A percentile compares a stretch with the other conserved stretches of the same genome.
These are phyloP conservation scores for Desmophyllum pertusum DNA, from an alignment of 92 coral and sea anemone genomes.

Conservation along the genomic window DNA sequence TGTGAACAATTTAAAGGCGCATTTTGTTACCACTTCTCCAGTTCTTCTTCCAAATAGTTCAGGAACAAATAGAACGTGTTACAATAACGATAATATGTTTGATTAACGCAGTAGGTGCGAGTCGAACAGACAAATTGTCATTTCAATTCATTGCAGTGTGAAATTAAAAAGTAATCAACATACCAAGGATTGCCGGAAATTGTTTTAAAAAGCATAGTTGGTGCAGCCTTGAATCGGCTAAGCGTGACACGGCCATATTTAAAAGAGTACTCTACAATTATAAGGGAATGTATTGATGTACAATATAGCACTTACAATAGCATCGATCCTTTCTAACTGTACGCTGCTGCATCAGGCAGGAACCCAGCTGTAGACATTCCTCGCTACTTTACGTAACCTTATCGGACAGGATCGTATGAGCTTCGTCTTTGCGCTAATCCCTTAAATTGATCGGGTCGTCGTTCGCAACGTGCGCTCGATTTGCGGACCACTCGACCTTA, in stretches of 20 bases:
- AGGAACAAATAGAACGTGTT: background rate
- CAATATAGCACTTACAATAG: background rate
- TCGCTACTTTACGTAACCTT: background rate
- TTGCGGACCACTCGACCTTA: slow-evolving; percentile 12
- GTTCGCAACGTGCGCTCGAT: background rate
- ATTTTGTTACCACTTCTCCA: background rate
- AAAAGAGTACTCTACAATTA: background rate
- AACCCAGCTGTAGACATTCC: background rate
- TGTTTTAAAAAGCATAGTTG: background rate
- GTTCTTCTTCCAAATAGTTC: too few relatives aligned
- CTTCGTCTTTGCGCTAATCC: background rate
- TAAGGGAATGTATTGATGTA: background rate
- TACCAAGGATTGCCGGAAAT: background rate
- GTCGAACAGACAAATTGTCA: background rate
- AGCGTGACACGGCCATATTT: background rate
- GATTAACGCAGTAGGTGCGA: background rate
- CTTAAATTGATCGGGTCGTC: background rate
- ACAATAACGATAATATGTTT: background rate
- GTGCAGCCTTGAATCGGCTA: background rate
- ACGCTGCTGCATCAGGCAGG: background rate
- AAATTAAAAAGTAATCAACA: background rate
- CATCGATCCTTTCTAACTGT: background rate
- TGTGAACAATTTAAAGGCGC: background rate
- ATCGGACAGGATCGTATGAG: too few relatives aligned
- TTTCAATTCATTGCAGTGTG: background rate